These are phyloP conservation scores for Synergus umbraculus DNA, from an alignment of 2,888 invertebrate species.

Conservation along the genomic window DNA sequence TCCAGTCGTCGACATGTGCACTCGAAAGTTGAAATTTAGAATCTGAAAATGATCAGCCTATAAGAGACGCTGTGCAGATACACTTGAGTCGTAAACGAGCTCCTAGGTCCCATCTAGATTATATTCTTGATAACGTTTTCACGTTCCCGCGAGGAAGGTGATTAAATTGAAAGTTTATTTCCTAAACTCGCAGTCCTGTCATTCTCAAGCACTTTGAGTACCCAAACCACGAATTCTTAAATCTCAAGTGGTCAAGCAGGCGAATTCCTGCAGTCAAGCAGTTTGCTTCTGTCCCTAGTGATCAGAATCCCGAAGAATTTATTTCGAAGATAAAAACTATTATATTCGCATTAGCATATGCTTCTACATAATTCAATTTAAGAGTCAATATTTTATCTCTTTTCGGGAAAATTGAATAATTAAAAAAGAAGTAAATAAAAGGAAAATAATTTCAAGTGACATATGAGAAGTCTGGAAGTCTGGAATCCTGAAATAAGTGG, in stretches of 20 bases:
- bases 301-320: background rate
- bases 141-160: conserved; percentile 37
- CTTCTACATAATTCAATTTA: background rate
- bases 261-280: conserved; percentile 6
- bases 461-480: background rate
- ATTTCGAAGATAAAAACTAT: background rate
- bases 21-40: conserved; percentile 10
- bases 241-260: conserved; percentile 38
- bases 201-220: conserved; percentile 43
- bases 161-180: conserved; percentile 50
- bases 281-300: conserved; percentile 19
- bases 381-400: background rate
- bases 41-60: conserved; percentile 11
- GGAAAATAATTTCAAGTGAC: background rate
- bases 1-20: conserved; percentile 9
- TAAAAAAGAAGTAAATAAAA: conserved; percentile 3
- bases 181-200: conserved; percentile 43
- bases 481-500: background rate
- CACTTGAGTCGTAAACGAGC: conserved; percentile 47
- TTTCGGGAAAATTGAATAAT: conserved; percentile 43
- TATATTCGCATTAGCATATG: background rate
- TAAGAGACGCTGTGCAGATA: conserved; percentile 34
- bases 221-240: conserved; percentile 33
- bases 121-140: conserved; percentile 50
- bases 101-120: conserved; percentile 45